Evolutionary conservation across 2,113 vertebrate genomes (phyloP).

Genomic region (Microtus oregoni): DNA sequence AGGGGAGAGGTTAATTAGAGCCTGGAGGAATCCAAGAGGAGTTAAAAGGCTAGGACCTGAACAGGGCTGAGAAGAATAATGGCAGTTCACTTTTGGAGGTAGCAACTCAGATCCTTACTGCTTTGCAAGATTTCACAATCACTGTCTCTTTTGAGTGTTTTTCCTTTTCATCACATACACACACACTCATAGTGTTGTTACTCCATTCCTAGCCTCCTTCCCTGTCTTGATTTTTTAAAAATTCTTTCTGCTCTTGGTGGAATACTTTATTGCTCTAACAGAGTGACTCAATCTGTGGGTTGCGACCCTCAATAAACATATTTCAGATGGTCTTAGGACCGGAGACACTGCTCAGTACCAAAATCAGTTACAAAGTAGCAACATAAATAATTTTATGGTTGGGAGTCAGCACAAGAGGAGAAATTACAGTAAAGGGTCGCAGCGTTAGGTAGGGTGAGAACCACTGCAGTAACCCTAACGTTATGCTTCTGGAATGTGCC

Average conservation of each 20-base stretch:
- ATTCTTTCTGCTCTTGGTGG: constrained; percentile 27
- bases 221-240: constrained; percentile 13
- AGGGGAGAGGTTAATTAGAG: constrained; percentile 31
- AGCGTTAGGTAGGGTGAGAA: not conserved
- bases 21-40: not conserved
- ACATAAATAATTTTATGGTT: not conserved
- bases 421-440: not conserved
- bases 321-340: not conserved
- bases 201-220: constrained; percentile 27
- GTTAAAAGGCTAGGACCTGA: constrained; percentile 30
- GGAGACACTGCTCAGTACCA: not conserved
- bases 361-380: not conserved
- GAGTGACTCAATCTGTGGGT: not conserved
- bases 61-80: constrained; percentile 28
- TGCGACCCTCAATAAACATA: not conserved
- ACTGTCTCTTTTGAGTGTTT: constrained; percentile 8
- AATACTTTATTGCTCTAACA: constrained; percentile 53
- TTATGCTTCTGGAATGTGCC: constrained; percentile 9
- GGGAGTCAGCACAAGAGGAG: not conserved
- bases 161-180: not conserved
- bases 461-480: not conserved
- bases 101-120: not conserved
- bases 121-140: not conserved
- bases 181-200: not conserved
- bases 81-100: not conserved